phyloP scores from a whole-genome alignment of 2,797 vertebrate species.

The Lindbergichthys nudifrons region DNA sequence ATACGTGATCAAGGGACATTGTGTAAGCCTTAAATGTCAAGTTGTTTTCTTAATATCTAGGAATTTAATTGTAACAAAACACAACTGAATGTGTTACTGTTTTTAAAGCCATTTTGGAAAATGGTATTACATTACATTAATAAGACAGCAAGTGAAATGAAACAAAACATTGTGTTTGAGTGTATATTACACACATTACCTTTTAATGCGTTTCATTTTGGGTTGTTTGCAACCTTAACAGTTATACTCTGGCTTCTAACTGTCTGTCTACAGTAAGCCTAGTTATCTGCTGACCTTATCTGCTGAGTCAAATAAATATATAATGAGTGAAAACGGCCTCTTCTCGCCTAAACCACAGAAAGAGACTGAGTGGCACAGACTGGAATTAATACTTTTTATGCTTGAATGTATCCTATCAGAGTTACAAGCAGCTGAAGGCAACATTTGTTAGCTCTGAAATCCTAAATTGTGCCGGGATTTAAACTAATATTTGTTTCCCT shows the following conservation, averaged over 20 bases:
- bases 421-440: not conserved
- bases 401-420: not conserved
- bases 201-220: too few relatives aligned
- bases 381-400: not conserved
- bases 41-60: not conserved
- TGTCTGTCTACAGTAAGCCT: not conserved
- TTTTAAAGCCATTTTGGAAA: too few relatives aligned
- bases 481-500: not conserved
- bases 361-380: not conserved
- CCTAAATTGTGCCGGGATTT: not conserved
- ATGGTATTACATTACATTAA: too few relatives aligned
- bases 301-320: constrained; percentile 23
- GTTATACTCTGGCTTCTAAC: too few relatives aligned
- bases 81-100: too few relatives aligned
- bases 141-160: too few relatives aligned
- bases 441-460: not conserved
- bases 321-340: not conserved
- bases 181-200: too few relatives aligned
- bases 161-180: too few relatives aligned
- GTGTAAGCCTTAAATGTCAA: not conserved
- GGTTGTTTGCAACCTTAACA: too few relatives aligned
- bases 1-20: not conserved
- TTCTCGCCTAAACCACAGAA: not conserved
- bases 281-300: constrained; percentile 7
- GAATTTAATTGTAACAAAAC: not conserved